A percentile compares a stretch with the other conserved stretches of the same genome.
Conservation (phyloP, 2,888 invertebrate genomes). For the Nomada flava region DNA sequence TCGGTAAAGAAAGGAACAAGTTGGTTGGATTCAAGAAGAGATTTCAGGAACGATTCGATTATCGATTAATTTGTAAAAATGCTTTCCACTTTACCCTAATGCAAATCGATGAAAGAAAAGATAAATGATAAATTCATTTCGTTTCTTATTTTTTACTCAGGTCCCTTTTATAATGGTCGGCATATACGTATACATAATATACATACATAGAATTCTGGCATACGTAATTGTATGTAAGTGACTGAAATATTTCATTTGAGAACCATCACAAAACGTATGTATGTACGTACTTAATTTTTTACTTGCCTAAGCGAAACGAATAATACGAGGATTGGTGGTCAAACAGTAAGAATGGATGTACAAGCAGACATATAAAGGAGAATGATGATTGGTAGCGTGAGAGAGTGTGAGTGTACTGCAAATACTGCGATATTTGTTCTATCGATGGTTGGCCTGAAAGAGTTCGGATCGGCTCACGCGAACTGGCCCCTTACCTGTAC, state of each 20-base stretch:
- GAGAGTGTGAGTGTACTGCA: conserved; percentile 66
- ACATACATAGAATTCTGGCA: background rate
- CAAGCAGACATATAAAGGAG: background rate
- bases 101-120: background rate
- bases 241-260: background rate
- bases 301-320: background rate
- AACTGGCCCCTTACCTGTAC: conserved; percentile 16
- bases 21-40: too few relatives aligned
- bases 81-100: background rate
- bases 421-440: conserved; percentile 69
- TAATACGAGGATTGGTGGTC: background rate
- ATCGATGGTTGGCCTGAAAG: conserved; percentile 62
- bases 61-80: too few relatives aligned
- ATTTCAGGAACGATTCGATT: too few relatives aligned
- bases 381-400: conserved; percentile 30
- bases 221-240: background rate
- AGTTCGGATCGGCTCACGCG: conserved; percentile 55
- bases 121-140: background rate
- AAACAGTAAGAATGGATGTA: background rate
- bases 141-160: background rate
- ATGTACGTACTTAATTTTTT: background rate
- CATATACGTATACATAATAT: too few relatives aligned
- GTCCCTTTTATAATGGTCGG: background rate
- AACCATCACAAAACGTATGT: background rate
- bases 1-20: too few relatives aligned